phyloP scores from a whole-genome alignment of 2,888 invertebrate genomes.

The Glaucopsyche alexis region DNA sequence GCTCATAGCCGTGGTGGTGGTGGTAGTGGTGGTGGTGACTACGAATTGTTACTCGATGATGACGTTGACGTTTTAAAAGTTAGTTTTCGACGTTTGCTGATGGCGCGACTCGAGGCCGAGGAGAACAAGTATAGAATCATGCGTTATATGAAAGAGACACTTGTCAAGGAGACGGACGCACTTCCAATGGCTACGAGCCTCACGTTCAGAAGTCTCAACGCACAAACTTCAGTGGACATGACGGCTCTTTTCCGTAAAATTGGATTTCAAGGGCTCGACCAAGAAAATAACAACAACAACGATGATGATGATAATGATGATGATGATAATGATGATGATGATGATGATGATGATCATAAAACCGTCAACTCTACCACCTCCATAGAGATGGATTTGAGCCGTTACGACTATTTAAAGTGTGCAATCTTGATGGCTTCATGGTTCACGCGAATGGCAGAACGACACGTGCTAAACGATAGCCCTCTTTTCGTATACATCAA shows the following conservation, averaged over 20 bases:
- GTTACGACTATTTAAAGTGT: slow-evolving; percentile 12
- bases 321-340: too few species aligned
- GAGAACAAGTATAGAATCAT: too few species aligned
- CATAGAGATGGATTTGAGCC: slow-evolving; percentile 18
- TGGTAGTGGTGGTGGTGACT: too few species aligned
- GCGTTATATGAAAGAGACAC: slow-evolving; percentile 25
- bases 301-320: too few species aligned
- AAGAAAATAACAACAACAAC: too few species aligned
- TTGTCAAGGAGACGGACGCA: slow-evolving; percentile 21
- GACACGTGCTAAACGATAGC: slow-evolving; percentile 20
- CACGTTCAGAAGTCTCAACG: slow-evolving; percentile 27
- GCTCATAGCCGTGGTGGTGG: too few species aligned
- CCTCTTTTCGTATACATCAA: slow-evolving; percentile 24
- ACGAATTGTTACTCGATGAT: too few species aligned
- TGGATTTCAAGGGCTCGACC: slow-evolving; percentile 22
- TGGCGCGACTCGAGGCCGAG: too few species aligned
- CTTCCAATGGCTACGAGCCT: slow-evolving; percentile 19
- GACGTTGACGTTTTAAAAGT: too few species aligned
- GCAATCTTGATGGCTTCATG: slow-evolving; percentile 8
- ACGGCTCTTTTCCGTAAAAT: slow-evolving; percentile 26
- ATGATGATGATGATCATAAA: too few species aligned
- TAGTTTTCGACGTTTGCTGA: too few species aligned
- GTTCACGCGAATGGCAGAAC: slow-evolving; percentile 20
- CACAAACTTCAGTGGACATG: slow-evolving; percentile 25
- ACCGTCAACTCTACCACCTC: not conserved